phyloP scores from a whole-genome alignment of 2,797 vertebrate genomes.

The Syngnathus rostellatus region DNA sequence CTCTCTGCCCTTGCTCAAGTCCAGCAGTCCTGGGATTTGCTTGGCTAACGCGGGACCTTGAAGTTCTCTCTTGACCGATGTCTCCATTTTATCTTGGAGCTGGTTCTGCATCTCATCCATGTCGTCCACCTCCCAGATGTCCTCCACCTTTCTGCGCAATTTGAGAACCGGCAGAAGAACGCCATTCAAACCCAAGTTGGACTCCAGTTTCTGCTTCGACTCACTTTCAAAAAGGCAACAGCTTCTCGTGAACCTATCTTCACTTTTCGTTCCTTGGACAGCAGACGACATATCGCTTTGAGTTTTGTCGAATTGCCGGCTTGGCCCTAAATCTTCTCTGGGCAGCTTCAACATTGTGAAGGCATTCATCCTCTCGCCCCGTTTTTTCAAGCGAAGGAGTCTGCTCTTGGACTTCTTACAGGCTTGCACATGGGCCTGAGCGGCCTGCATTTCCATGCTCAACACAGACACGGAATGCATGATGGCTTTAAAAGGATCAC shows the following conservation, averaged over 20 bases:
- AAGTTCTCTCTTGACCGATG: conserved; percentile 28
- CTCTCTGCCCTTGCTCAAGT: conserved; percentile 52
- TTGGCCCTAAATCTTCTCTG: conserved; percentile 3
- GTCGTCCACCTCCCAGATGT: conserved; percentile 69
- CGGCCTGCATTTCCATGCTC: conserved; percentile 73
- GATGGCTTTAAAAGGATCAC: conserved; percentile 71
- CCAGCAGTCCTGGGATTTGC: conserved; percentile 28
- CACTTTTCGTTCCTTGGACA: conserved; percentile 36
- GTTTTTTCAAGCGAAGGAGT: conserved; percentile 52
- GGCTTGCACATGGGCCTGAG: conserved; percentile 59
- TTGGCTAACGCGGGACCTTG: conserved; percentile 32
- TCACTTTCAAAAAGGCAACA: conserved; percentile 52
- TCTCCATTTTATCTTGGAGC: conserved; percentile 29
- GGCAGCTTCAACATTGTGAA: conserved; percentile 14
- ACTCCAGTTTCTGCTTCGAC: conserved; percentile 33
- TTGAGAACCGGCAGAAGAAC: conserved; percentile 59
- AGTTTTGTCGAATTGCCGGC: conserved; percentile 11
- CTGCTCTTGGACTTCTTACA: conserved; percentile 58
- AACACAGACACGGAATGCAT: conserved; percentile 70
- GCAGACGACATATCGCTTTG: not conserved
- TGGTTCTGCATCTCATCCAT: conserved; percentile 33
- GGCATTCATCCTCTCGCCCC: conserved; percentile 28
- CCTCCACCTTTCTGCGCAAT: conserved; percentile 63
- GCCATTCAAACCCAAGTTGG: conserved; percentile 26
- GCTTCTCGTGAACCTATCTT: conserved; percentile 39